phyloP scores from a whole-genome alignment of 1,140 invertebrate species.

The Drosophila truncata region DNA sequence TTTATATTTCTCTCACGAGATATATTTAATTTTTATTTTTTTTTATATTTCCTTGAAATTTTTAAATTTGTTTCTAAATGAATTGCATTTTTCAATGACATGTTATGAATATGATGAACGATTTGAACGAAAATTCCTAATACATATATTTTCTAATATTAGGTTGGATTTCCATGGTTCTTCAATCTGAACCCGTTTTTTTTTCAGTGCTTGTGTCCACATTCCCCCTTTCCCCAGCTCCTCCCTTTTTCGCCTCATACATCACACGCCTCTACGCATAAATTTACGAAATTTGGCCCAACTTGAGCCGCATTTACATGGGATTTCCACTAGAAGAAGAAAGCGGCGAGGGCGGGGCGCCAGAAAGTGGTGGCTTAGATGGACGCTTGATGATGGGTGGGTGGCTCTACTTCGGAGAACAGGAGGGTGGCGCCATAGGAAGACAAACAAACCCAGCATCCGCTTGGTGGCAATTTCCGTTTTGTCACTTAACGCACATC shows the following conservation, averaged over 20 bases:
- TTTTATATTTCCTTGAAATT: not conserved
- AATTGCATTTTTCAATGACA: not conserved
- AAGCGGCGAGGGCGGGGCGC: not conserved
- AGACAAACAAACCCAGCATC: constrained; percentile 71
- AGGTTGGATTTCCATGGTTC: not conserved
- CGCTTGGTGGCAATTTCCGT: constrained; percentile 74
- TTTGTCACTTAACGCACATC: constrained; percentile 69
- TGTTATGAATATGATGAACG: not conserved
- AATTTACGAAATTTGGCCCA: constrained; percentile 70
- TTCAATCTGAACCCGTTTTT: not conserved
- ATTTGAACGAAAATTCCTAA: no score
- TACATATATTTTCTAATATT: no score
- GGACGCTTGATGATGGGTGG: constrained; percentile 2
- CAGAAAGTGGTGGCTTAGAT: constrained; percentile 31
- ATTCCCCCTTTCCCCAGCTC: not conserved
- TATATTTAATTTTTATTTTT: not conserved
- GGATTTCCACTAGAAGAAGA: constrained; percentile 50
- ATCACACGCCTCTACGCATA: constrained; percentile 77
- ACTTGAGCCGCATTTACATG: constrained; percentile 78
- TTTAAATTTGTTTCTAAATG: not conserved
- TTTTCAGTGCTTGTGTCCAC: constrained; percentile 3
- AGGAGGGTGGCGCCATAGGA: constrained; percentile 12
- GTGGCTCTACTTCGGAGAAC: no score
- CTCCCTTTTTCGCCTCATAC: constrained; percentile 42
- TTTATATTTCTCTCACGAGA: not conserved